Evolutionary conservation across 2,113 vertebrate species (phyloP).

Genomic region (Pangasianodon hypophthalmus): DNA sequence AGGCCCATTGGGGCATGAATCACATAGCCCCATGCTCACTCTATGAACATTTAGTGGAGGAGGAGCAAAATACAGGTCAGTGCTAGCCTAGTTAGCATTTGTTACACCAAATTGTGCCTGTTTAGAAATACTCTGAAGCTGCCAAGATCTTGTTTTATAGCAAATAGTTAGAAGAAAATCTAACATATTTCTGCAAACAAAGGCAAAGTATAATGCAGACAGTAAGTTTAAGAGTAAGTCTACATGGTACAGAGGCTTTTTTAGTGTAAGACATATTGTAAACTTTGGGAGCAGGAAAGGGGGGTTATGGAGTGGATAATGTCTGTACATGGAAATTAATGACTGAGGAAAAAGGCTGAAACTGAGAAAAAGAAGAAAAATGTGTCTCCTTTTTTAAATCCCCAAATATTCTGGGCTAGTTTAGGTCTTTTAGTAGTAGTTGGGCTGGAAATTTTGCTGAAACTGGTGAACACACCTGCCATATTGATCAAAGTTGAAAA

Average conservation of each 20-base stretch:
- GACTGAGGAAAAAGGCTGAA: neutral
- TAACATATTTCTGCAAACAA: neutral
- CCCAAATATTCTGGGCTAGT: neutral
- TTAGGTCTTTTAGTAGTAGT: no score
- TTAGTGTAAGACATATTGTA: neutral
- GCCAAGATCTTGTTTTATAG: neutral
- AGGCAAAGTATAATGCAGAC: neutral
- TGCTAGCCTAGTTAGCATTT: neutral
- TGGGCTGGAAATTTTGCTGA: no score
- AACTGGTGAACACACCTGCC: no score
- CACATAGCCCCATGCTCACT: neutral
- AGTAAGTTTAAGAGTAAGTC: neutral
- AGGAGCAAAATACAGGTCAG: neutral
- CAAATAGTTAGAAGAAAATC: neutral
- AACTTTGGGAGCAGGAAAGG: neutral
- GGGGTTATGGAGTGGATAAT: neutral
- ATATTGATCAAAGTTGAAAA: no score
- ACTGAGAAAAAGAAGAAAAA: no score
- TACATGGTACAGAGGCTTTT: neutral
- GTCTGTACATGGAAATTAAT: neutral
- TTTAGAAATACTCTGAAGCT: neutral
- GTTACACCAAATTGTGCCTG: neutral
- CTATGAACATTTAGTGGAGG: neutral
- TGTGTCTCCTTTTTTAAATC: no score
- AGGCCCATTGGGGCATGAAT: no score